Conservation (phyloP, 2,888 invertebrate species). For the Hyppa rectilinea region DNA sequence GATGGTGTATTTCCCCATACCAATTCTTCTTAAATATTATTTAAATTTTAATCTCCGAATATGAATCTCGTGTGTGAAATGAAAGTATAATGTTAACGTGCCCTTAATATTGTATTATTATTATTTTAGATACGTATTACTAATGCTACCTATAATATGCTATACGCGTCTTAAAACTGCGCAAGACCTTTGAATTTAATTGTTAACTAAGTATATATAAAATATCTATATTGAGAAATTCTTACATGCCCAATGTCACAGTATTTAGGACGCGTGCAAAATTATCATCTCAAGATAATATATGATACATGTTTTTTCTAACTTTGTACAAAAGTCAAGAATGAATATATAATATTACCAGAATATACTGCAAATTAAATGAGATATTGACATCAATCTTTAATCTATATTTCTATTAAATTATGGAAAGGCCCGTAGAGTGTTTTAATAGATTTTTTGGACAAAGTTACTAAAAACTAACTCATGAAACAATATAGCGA, state of each 20-base stretch:
- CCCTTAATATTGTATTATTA: conserved; percentile 63
- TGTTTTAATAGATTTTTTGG: conserved; percentile 48
- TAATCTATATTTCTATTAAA: conserved; percentile 43
- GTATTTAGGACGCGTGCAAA: conserved; percentile 34
- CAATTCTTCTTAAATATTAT: conserved; percentile 62
- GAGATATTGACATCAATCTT: conserved; percentile 19
- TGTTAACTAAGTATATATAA: conserved; percentile 11
- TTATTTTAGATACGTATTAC: conserved; percentile 66
- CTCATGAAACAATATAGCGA: conserved; percentile 20
- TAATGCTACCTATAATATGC: conserved; percentile 40
- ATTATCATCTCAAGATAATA: conserved; percentile 23
- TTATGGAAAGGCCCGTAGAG: conserved; percentile 17
- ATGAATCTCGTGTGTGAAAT: conserved; percentile 75
- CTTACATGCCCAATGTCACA: neutral
- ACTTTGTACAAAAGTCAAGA: conserved; percentile 59
- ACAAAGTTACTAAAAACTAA: conserved; percentile 61
- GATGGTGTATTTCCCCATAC: conserved; percentile 57
- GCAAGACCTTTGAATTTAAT: conserved; percentile 36
- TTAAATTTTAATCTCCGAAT: conserved; percentile 67
- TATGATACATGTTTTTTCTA: conserved; percentile 52
- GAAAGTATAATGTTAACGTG: conserved; percentile 68
- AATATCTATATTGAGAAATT: conserved; percentile 12
- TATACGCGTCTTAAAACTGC: conserved; percentile 33
- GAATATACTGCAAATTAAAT: conserved; percentile 14
- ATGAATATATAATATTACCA: conserved; percentile 6